Evolutionary conservation across 2,888 invertebrate genomes (phyloP).

Genomic region (Eudasyphora cyanicolor): DNA sequence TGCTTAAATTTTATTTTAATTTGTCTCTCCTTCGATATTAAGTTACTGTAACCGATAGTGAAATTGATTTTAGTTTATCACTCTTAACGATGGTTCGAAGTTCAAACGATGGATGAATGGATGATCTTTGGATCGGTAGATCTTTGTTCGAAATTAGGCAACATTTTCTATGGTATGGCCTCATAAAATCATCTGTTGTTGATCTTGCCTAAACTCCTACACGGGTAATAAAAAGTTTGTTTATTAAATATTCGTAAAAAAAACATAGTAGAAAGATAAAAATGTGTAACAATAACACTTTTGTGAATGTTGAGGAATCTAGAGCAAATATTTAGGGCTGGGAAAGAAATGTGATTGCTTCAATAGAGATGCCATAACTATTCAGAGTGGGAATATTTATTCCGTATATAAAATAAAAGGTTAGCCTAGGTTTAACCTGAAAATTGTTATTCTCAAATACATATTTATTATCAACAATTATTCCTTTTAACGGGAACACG

Average conservation of each 20-base stretch:
- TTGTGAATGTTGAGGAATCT: neutral
- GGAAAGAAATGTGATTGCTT: too few relatives aligned
- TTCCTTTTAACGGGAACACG: too few relatives aligned
- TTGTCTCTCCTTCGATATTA: constrained; percentile 41
- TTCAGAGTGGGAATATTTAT: too few relatives aligned
- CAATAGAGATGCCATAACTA: too few relatives aligned
- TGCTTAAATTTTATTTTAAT: constrained; percentile 59
- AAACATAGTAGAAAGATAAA: neutral
- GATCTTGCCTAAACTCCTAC: constrained; percentile 13
- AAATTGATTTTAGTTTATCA: constrained; percentile 40
- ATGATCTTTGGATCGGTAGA: neutral
- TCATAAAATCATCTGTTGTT: neutral
- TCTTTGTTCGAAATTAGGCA: neutral
- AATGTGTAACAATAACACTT: neutral
- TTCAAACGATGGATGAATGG: too few relatives aligned
- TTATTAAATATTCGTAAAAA: neutral
- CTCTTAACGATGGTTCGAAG: neutral
- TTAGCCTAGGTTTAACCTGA: too few relatives aligned
- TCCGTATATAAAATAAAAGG: too few relatives aligned
- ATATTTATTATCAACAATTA: too few relatives aligned
- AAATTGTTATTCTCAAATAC: too few relatives aligned
- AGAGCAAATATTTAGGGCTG: neutral
- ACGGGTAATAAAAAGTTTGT: constrained; percentile 1
- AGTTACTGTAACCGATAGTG: constrained; percentile 43
- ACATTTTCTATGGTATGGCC: neutral